Conservation (phyloP, 2,888 invertebrate species). For the Vanessa cardui region DNA sequence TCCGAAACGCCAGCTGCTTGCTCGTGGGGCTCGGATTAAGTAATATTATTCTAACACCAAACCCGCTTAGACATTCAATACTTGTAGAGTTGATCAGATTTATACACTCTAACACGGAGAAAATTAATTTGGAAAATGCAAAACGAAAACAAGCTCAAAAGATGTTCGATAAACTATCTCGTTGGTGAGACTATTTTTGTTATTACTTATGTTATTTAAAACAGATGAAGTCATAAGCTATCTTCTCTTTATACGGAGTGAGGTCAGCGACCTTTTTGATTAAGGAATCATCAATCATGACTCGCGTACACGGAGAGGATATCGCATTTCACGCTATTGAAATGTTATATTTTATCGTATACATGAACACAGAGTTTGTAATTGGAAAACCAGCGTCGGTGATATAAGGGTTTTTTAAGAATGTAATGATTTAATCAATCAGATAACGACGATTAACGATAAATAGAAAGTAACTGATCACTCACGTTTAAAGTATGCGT, state of each 20-base stretch:
- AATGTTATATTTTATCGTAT: conserved; percentile 34
- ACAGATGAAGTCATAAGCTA: conserved; percentile 66
- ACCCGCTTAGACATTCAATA: conserved; percentile 43
- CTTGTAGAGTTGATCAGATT: conserved; percentile 60
- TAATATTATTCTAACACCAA: conserved; percentile 71
- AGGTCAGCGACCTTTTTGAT: conserved; percentile 72
- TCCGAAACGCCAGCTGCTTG: conserved; percentile 68
- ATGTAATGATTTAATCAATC: background rate
- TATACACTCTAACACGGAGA: conserved; percentile 50
- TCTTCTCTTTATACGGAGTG: conserved; percentile 49
- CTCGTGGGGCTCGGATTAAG: conserved; percentile 54
- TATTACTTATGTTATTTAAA: conserved; percentile 53
- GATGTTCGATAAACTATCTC: conserved; percentile 27
- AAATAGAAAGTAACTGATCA: background rate
- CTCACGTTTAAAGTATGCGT: background rate
- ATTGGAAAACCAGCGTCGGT: conserved; percentile 7
- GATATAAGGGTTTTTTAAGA: background rate
- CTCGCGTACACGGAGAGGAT: conserved; percentile 58
- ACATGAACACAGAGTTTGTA: conserved; percentile 7
- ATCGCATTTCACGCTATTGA: conserved; percentile 64
- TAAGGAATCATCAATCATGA: conserved; percentile 79
- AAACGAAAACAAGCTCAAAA: conserved; percentile 4
- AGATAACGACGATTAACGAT: background rate
- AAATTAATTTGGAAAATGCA: conserved; percentile 11
- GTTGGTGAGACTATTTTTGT: conserved; percentile 40